Conservation (phyloP, 2,113 vertebrate species). For the Xiphorhynchus elegans region DNA sequence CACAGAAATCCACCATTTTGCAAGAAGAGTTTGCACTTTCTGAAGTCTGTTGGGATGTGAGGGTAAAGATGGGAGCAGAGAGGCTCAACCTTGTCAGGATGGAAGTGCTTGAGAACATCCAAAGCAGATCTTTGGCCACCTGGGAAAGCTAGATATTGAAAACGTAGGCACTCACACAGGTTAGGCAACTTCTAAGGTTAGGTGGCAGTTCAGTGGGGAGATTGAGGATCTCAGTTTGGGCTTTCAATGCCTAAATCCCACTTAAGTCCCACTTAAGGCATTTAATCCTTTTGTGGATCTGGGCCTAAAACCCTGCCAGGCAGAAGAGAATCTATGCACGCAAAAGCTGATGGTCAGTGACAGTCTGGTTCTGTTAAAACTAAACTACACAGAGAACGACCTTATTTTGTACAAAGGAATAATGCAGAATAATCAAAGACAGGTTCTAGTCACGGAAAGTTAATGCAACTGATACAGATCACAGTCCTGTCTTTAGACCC, state of each 20-base stretch:
- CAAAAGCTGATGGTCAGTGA: slow-evolving; percentile 55
- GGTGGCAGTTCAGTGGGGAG: slow-evolving; percentile 59
- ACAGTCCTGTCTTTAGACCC: neutral
- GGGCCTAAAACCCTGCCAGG: slow-evolving; percentile 45
- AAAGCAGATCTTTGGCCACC: slow-evolving; percentile 5
- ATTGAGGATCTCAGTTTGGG: slow-evolving; percentile 43
- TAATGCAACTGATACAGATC: slow-evolving; percentile 44
- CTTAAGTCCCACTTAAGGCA: slow-evolving; percentile 65
- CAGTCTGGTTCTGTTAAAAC: slow-evolving; percentile 41
- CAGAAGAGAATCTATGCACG: slow-evolving; percentile 39
- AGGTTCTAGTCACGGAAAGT: neutral
- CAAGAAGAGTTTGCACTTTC: neutral
- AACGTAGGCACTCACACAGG: slow-evolving; percentile 5
- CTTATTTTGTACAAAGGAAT: slow-evolving; percentile 41
- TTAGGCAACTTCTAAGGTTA: slow-evolving; percentile 60
- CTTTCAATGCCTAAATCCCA: slow-evolving; percentile 67
- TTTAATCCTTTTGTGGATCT: slow-evolving; percentile 62
- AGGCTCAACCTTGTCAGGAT: slow-evolving; percentile 54
- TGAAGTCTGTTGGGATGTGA: neutral
- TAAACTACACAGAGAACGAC: slow-evolving; percentile 8
- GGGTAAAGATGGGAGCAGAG: neutral
- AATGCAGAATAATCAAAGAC: slow-evolving; percentile 41
- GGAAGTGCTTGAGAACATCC: slow-evolving; percentile 58
- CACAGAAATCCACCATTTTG: neutral
- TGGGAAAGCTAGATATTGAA: slow-evolving; percentile 54